Percentiles rank a stretch among this genome's conserved stretches.
Conservation (phyloP, 1,140 invertebrate genomes). For the Drosophila pectinifera region DNA sequence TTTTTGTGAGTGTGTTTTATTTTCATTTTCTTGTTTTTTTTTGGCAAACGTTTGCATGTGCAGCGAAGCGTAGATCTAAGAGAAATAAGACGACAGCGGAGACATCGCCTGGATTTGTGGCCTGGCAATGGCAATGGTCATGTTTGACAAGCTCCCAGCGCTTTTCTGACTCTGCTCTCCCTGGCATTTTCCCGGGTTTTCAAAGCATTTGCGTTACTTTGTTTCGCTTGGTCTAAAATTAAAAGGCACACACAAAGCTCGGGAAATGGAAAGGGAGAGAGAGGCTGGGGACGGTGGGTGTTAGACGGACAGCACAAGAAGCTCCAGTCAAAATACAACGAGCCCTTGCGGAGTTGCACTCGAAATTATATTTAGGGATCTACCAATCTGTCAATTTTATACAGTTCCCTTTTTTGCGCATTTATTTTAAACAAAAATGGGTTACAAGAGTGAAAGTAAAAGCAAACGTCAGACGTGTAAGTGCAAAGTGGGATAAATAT, state of each 20-base stretch:
- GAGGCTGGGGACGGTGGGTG: too few species aligned
- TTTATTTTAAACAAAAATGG: too few species aligned
- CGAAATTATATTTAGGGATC: neutral
- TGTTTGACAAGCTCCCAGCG: constrained; percentile 61
- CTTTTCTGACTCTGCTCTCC: neutral
- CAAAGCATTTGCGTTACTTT: constrained; percentile 67
- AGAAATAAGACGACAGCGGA: constrained; percentile 69
- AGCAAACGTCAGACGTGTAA: too few species aligned
- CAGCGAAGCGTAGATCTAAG: constrained; percentile 73
- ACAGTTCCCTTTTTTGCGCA: neutral
- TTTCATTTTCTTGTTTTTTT: constrained; percentile 33
- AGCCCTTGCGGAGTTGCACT: constrained; percentile 1
- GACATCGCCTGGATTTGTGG: constrained; percentile 75
- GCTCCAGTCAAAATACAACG: constrained; percentile 35
- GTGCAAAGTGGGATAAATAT: neutral
- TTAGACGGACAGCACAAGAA: constrained; percentile 17
- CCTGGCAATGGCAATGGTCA: constrained; percentile 69
- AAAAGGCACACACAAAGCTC: constrained; percentile 47
- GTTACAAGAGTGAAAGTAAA: too few species aligned
- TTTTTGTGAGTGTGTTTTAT: constrained; percentile 17
- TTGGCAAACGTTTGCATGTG: constrained; percentile 74
- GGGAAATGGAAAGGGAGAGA: constrained; percentile 3
- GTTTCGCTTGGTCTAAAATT: constrained; percentile 57
- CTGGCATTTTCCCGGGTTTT: constrained; percentile 3
- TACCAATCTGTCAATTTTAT: neutral